A percentile compares a stretch with the other conserved stretches of the same genome.
These are phyloP conservation scores for Callorhinus ursinus DNA, from an alignment of 2,113 vertebrate species.

Conservation along the genomic window DNA sequence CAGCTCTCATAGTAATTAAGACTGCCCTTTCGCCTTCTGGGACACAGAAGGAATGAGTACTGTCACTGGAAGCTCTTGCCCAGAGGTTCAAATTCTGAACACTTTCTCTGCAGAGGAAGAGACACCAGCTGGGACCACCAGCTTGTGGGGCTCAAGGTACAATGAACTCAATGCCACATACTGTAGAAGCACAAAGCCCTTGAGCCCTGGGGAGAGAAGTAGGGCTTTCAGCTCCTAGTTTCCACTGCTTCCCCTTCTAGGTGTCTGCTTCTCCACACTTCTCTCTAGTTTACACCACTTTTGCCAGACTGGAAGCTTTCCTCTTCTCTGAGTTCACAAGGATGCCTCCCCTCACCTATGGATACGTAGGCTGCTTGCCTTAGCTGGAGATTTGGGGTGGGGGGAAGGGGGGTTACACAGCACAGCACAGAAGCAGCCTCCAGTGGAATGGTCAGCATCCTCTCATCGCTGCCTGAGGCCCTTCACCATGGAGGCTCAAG, in stretches of 20 bases:
- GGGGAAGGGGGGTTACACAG: neutral
- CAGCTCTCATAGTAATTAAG: neutral
- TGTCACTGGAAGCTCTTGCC: neutral
- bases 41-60: neutral
- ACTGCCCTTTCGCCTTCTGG: neutral
- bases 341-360: neutral
- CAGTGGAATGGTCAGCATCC: accelerated
- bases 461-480: neutral
- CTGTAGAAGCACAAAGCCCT: neutral
- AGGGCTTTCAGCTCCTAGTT: neutral
- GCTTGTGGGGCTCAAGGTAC: neutral
- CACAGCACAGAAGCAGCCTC: neutral
- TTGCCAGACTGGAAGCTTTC: neutral
- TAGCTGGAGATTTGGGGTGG: no score
- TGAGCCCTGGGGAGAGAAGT: neutral
- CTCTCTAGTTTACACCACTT: neutral
- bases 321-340: neutral
- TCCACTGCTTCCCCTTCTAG: neutral
- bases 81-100: neutral
- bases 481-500: neutral
- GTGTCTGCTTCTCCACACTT: neutral
- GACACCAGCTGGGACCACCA: neutral
- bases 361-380: neutral
- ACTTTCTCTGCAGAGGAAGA: neutral
- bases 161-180: neutral